Conservation (phyloP, 2,888 invertebrate species). For the Hyposoter dolosus region DNA sequence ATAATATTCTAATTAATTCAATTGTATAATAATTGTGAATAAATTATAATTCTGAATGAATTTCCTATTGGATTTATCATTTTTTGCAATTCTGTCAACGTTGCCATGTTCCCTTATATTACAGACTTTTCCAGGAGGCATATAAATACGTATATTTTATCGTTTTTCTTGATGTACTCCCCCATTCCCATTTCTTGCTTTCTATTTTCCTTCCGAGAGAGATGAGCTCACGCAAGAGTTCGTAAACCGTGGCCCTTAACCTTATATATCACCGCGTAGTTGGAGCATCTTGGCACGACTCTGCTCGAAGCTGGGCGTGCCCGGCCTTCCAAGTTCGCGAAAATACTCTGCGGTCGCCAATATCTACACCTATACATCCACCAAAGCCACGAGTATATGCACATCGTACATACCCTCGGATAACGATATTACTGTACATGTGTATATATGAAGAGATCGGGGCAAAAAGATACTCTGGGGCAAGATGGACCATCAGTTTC, state of each 20-base stretch:
- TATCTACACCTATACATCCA: constrained; percentile 37
- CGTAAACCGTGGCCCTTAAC: constrained; percentile 58
- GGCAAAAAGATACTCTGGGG: neutral
- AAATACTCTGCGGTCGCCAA: constrained; percentile 59
- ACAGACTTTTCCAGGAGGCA: neutral
- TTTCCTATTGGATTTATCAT: neutral
- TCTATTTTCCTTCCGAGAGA: constrained; percentile 39
- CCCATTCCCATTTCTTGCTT: constrained; percentile 7
- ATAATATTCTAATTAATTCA: too few species aligned
- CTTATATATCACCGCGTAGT: constrained; percentile 61
- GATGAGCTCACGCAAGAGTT: constrained; percentile 41
- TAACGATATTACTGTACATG: constrained; percentile 35
- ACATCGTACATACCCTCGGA: constrained; percentile 17
- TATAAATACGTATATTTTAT: neutral
- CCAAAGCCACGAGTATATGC: neutral
- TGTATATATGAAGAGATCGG: neutral
- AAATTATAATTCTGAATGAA: too few species aligned
- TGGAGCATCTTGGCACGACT: constrained; percentile 64
- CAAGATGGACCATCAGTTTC: neutral
- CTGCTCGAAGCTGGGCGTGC: constrained; percentile 54
- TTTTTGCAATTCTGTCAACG: neutral
- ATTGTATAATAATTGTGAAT: neutral
- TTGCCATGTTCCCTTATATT: constrained; percentile 5
- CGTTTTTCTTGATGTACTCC: neutral
- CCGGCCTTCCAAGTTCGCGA: constrained; percentile 60